phyloP scores from a whole-genome alignment of 2,888 invertebrate species.

The Conistra vaccinii region DNA sequence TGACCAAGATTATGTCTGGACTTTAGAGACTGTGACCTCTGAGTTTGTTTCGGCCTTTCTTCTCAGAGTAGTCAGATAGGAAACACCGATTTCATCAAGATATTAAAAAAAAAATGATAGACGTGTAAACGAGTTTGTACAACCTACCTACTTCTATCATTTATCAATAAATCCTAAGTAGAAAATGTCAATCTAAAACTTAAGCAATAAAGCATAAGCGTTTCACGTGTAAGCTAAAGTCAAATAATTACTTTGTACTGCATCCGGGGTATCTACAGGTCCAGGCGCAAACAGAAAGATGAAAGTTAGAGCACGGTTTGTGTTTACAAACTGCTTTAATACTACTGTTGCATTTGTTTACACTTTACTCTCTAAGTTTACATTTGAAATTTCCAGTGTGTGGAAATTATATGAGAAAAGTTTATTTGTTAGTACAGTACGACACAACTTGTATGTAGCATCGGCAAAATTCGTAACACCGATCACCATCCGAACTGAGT shows the following conservation, averaged over 20 bases:
- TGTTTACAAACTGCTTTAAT: constrained; percentile 24
- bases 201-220: not conserved
- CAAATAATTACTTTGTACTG: constrained; percentile 26
- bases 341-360: not conserved
- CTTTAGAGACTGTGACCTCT: too few species aligned
- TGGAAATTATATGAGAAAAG: not conserved
- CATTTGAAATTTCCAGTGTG: not conserved
- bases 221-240: constrained; percentile 10
- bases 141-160: too few species aligned
- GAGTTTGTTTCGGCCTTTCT: too few species aligned
- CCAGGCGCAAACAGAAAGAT: constrained; percentile 7
- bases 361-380: not conserved
- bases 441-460: too few species aligned
- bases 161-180: not conserved
- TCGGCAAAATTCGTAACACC: too few species aligned
- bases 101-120: too few species aligned
- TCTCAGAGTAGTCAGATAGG: too few species aligned
- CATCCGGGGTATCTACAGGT: not conserved
- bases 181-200: constrained; percentile 2
- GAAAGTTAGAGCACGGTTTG: constrained; percentile 14
- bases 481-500: too few species aligned
- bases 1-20: too few species aligned
- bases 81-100: too few species aligned
- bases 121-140: too few species aligned
- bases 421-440: too few species aligned